phyloP scores from a whole-genome alignment of 2,888 invertebrate genomes.

The Epistrophe eligans region DNA sequence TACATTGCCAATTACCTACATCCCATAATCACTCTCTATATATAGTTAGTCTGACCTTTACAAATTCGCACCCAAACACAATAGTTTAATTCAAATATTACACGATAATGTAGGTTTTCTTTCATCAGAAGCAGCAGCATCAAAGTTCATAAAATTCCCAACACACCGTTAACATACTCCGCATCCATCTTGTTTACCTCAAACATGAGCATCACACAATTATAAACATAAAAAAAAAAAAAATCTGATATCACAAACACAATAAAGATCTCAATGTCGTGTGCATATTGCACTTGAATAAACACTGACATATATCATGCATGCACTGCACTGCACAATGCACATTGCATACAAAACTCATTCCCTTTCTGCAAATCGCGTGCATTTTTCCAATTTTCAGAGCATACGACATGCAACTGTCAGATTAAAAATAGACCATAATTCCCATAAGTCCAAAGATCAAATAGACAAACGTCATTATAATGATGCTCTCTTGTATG shows the following conservation, averaged over 20 bases:
- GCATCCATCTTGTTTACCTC: conserved; percentile 59
- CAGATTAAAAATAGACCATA: conserved; percentile 67
- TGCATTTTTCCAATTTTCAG: conserved; percentile 70
- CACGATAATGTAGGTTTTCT: conserved; percentile 21
- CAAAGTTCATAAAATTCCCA: conserved; percentile 61
- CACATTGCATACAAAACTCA: conserved; percentile 13
- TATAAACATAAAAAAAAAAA: conserved; percentile 56
- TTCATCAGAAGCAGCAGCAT: conserved; percentile 17
- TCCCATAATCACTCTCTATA: conserved; percentile 64
- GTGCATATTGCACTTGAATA: conserved; percentile 62
- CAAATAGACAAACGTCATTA: conserved; percentile 48
- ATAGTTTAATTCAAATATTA: conserved; percentile 44
- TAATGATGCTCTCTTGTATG: conserved; percentile 43
- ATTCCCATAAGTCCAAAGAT: conserved; percentile 55
- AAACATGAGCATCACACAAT: conserved; percentile 72
- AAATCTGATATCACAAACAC: conserved; percentile 60
- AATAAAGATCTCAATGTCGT: conserved; percentile 73
- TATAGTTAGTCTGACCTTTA: conserved; percentile 50
- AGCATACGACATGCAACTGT: conserved; percentile 5
- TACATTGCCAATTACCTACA: conserved; percentile 66
- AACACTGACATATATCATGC: conserved; percentile 54
- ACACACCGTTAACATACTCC: conserved; percentile 33
- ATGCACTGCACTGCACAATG: neutral
- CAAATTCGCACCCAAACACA: conserved; percentile 69
- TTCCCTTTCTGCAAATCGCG: conserved; percentile 62